phyloP scores from a whole-genome alignment of 1,140 invertebrate species.

The Temnothorax longispinosus region DNA sequence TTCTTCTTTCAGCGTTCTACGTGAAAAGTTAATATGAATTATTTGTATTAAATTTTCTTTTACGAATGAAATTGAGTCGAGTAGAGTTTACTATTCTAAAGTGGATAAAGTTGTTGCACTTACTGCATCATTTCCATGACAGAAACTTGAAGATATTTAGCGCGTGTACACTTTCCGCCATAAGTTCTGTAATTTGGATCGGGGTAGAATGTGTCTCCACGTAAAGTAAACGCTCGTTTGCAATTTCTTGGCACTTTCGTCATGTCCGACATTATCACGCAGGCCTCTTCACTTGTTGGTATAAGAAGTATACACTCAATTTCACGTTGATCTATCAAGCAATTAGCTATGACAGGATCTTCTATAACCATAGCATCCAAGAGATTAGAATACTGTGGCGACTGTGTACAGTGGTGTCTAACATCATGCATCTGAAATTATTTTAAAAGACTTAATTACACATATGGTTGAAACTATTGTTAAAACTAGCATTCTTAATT shows the following conservation, averaged over 20 bases:
- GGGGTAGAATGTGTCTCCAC: slow-evolving; percentile 88
- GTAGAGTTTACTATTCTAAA: slow-evolving; percentile 6
- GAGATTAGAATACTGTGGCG: slow-evolving; percentile 87
- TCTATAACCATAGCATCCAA: slow-evolving; percentile 90
- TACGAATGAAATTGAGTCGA: slow-evolving; percentile 4
- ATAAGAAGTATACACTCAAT: slow-evolving; percentile 91
- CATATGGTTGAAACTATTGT: background rate
- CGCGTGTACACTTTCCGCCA: slow-evolving; percentile 78
- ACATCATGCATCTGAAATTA: slow-evolving; percentile 89
- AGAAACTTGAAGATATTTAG: slow-evolving; percentile 88
- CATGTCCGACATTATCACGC: slow-evolving; percentile 87
- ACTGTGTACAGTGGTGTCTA: slow-evolving; percentile 83
- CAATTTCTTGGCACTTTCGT: slow-evolving; percentile 89
- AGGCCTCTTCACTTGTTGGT: slow-evolving; percentile 88
- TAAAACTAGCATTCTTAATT: background rate
- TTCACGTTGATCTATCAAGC: slow-evolving; percentile 92
- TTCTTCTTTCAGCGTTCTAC: slow-evolving; percentile 77
- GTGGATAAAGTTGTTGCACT: slow-evolving; percentile 3
- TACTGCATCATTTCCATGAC: slow-evolving; percentile 40
- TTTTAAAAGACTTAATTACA: background rate
- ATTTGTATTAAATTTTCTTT: slow-evolving; percentile 39
- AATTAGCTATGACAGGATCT: slow-evolving; percentile 93
- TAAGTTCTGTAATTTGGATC: slow-evolving; percentile 91
- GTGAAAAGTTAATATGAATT: background rate
- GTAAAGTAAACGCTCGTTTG: slow-evolving; percentile 87